A percentile compares a stretch with the other conserved stretches of the same genome.
phyloP scores from a whole-genome alignment of 2,797 vertebrate genomes.

The Catamblyrhynchus diadema region DNA sequence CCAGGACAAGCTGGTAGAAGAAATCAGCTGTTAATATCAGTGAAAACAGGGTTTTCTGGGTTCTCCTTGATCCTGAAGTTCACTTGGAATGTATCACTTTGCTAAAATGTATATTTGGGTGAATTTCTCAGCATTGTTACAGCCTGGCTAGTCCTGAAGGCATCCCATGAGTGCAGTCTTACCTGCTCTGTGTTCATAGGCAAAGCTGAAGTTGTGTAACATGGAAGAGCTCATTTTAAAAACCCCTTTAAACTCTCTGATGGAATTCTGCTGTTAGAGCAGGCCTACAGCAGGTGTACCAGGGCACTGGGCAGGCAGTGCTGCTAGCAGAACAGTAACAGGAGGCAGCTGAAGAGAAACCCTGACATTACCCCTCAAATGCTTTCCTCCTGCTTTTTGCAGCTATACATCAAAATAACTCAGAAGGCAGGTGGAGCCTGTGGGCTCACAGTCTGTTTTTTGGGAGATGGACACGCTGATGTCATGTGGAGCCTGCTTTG shows the following conservation, averaged over 20 bases:
- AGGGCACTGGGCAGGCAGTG: background rate
- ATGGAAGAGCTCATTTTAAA: background rate
- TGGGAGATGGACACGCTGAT: background rate
- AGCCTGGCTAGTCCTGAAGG: background rate
- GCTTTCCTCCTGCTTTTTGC: background rate
- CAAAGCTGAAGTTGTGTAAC: background rate
- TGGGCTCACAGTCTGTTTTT: conserved; percentile 27
- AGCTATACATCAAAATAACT: background rate
- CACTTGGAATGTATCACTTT: background rate
- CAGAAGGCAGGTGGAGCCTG: background rate
- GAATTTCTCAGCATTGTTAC: background rate
- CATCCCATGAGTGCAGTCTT: background rate
- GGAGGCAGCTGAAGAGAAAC: background rate
- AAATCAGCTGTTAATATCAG: background rate
- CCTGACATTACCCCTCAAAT: background rate
- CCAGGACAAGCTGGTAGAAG: background rate
- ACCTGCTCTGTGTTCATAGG: background rate
- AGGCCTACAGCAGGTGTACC: background rate
- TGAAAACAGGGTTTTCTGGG: background rate
- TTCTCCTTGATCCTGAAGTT: background rate
- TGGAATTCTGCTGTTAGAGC: background rate
- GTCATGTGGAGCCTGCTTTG: conserved; percentile 46
- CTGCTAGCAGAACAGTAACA: background rate
- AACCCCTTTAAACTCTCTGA: background rate
- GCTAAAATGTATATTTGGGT: background rate